phyloP scores from a whole-genome alignment of 2,888 invertebrate genomes.

The Lepidochrysops patricia region DNA sequence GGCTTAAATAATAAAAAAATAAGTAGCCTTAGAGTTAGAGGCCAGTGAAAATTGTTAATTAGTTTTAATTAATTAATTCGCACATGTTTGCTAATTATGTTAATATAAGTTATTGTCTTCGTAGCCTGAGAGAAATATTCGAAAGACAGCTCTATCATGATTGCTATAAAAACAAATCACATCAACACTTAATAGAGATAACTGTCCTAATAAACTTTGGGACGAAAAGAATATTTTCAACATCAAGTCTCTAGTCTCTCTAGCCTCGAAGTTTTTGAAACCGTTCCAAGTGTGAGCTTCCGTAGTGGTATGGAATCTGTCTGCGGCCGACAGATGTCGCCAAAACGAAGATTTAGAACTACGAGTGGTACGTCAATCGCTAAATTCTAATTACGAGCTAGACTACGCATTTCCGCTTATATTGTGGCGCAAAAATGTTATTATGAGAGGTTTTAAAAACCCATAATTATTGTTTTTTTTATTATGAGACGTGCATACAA shows the following conservation, averaged over 20 bases:
- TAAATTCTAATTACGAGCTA: background rate
- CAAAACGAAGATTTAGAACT: slow-evolving; percentile 15
- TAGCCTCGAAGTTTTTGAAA: slow-evolving; percentile 32
- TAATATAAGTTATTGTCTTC: too few species aligned
- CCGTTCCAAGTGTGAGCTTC: slow-evolving; percentile 57
- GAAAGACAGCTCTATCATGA: background rate
- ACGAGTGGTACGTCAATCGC: slow-evolving; percentile 16
- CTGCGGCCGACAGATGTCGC: slow-evolving; percentile 24
- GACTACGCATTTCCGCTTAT: background rate
- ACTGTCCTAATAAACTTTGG: slow-evolving; percentile 2
- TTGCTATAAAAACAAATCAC: background rate
- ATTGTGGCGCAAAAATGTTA: too few species aligned
- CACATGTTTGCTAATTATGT: background rate
- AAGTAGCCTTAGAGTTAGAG: background rate
- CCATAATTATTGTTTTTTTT: too few species aligned
- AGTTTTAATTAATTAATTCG: background rate
- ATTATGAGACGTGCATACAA: too few species aligned
- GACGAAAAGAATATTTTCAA: background rate
- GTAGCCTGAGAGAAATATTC: too few species aligned
- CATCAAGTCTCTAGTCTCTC: background rate
- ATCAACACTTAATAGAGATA: background rate
- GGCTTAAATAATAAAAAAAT: too few species aligned
- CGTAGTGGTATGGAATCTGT: slow-evolving; percentile 49
- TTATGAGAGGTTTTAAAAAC: too few species aligned
- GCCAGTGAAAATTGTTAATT: background rate